Evolutionary conservation across 2,888 invertebrate genomes (phyloP), one percentile per base, ranked within the genome.

Genomic region (Pediacus dermestoides): DNA sequence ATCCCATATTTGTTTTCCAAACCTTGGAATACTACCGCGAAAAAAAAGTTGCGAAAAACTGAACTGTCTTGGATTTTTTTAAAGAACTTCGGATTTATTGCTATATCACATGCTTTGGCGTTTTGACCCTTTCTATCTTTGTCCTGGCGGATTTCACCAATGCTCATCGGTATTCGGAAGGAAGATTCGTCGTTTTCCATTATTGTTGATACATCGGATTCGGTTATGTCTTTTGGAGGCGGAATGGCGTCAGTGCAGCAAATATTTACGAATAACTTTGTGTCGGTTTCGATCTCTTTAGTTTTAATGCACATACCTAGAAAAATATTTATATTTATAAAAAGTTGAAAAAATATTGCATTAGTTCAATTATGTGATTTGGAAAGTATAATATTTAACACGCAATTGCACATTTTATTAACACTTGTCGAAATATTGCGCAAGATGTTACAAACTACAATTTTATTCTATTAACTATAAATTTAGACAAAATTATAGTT

Each of bases 81-180:
- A 58, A 84, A 83, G 59, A 91, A 93, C 1, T 71, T 70, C 2
- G 86, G 77, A 67, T 89, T 85, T 16, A 94, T 78, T 2, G 89
- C 88, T 15, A 94, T 80, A 67, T 94, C 93, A 61, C 85, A 88
- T 0, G 81, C 88, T 39, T 80, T 78, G 21, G 85, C 84, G 0
- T 80, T 77, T 12, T 76, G 72, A 16, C 87, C 86, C 45, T 66
- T 66, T 65, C 88, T 91, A 63, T 92, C 92, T 12, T 72, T 68
- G 58, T 89, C 90, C 3, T 76, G 75, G 52, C 85, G 81, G 2
- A 86, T 80, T 60, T 85, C 85, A 0, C 91, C 91, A 47, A 94
- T 84, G 64, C 92, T 92, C 88, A 94, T 88, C 0, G 93, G 93
- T 27, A 94, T 81, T 44, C 85, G 74, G 66, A 81, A 93, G 30